Conservation (phyloP, 2,797 vertebrate species). For the Heterohyrax brucei region DNA sequence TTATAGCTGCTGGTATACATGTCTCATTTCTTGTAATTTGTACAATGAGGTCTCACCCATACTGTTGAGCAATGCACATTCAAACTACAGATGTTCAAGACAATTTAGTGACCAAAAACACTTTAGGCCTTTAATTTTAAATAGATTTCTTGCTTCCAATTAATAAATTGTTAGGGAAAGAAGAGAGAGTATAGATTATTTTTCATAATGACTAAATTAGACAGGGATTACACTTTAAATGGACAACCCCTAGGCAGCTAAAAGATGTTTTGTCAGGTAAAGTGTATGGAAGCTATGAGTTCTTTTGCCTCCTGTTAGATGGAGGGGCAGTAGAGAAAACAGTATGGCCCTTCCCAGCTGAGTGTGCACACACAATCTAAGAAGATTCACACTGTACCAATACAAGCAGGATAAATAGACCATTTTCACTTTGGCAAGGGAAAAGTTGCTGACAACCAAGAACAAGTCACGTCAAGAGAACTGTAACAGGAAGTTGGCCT, state of each 20-base stretch:
- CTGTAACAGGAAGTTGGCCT: slow-evolving; percentile 13
- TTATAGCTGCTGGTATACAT: neutral
- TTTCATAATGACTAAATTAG: neutral
- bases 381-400: neutral
- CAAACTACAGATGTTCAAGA: neutral
- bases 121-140: neutral
- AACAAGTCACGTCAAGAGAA: neutral
- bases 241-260: neutral
- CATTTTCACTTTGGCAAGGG: slow-evolving; percentile 1
- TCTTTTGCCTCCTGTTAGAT: neutral
- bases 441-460: neutral
- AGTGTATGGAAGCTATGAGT: neutral
- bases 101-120: neutral
- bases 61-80: neutral
- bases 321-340: neutral
- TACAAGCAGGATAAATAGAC: neutral
- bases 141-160: slow-evolving; percentile 2
- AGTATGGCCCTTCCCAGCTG: neutral
- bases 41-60: neutral
- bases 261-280: neutral
- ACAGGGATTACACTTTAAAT: neutral
- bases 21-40: neutral
- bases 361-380: neutral
- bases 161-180: neutral
- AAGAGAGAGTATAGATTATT: neutral